These are phyloP conservation scores for Eubasilissa regina DNA, from an alignment of 1,140 invertebrate species.

Conservation along the genomic window DNA sequence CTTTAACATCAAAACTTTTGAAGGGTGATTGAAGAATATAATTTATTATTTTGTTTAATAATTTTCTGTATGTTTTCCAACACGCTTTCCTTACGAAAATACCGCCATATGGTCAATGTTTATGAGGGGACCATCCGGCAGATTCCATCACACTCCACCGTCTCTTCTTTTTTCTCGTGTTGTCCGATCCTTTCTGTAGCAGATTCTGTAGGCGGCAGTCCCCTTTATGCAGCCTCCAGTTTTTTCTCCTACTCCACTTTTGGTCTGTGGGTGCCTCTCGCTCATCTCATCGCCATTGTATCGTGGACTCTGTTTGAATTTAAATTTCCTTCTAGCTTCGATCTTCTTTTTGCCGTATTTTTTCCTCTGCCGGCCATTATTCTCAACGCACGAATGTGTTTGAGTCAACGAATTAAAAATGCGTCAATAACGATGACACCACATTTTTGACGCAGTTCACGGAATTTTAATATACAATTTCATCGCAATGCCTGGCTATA, in stretches of 20 bases:
- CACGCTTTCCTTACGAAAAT: not conserved
- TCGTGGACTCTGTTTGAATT: conserved; percentile 33
- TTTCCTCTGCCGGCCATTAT: not conserved
- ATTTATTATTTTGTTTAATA: no score
- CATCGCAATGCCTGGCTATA: not conserved
- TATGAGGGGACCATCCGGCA: not conserved
- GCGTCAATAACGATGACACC: not conserved
- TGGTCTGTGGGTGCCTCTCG: conserved; percentile 34
- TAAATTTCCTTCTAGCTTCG: conserved; percentile 16
- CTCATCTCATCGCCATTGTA: conserved; percentile 16
- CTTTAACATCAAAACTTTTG: no score
- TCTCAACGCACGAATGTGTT: conserved; percentile 6
- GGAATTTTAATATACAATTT: not conserved
- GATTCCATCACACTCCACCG: conserved; percentile 31
- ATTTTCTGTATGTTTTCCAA: no score
- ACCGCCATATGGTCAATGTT: conserved; percentile 18
- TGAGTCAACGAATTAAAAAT: conserved; percentile 12
- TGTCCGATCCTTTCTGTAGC: not conserved
- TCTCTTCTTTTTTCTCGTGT: not conserved
- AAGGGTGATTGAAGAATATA: no score
- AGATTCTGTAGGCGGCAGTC: not conserved
- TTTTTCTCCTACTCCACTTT: conserved; percentile 31
- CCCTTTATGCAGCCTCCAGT: conserved; percentile 24
- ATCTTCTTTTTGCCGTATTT: conserved; percentile 15
- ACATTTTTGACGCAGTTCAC: conserved; percentile 1